Evolutionary conservation across 1,140 invertebrate genomes (phyloP).

Genomic region (Lordiphosa mommai): DNA sequence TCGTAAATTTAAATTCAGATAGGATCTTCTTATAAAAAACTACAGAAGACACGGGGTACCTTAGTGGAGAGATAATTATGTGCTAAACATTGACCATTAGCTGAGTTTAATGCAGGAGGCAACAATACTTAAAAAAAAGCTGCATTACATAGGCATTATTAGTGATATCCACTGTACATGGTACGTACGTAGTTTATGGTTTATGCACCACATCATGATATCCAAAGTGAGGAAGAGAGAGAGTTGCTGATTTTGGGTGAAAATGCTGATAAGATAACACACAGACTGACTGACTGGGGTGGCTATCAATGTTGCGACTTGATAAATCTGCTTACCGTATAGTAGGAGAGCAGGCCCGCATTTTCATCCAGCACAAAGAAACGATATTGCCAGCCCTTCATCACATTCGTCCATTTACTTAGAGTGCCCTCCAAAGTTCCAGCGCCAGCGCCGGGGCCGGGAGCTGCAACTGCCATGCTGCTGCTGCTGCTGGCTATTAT

Average conservation of each 20-base stretch:
- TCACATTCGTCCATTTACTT: slow-evolving; percentile 99
- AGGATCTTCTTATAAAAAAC: too few species aligned
- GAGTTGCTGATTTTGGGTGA: neutral
- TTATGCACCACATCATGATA: neutral
- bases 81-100: too few species aligned
- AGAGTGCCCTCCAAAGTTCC: slow-evolving; percentile 94
- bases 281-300: slow-evolving; percentile 4
- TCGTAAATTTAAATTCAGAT: too few species aligned
- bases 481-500: slow-evolving; percentile 33
- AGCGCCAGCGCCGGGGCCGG: neutral
- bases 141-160: too few species aligned
- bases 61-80: too few species aligned
- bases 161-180: too few species aligned
- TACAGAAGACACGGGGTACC: too few species aligned
- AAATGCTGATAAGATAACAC: slow-evolving; percentile 30
- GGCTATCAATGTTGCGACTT: slow-evolving; percentile 4
- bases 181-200: too few species aligned
- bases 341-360: slow-evolving; percentile 96
- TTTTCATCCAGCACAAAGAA: slow-evolving; percentile 99
- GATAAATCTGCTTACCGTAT: slow-evolving; percentile 89
- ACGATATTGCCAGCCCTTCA: slow-evolving; percentile 99
- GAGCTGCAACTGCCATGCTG: slow-evolving; percentile 1
- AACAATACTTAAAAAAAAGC: too few species aligned
- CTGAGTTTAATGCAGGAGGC: too few species aligned
- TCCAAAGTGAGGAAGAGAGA: too few species aligned